phyloP scores from a whole-genome alignment of 2,113 vertebrate genomes.

The Paramormyrops kingsleyae region DNA sequence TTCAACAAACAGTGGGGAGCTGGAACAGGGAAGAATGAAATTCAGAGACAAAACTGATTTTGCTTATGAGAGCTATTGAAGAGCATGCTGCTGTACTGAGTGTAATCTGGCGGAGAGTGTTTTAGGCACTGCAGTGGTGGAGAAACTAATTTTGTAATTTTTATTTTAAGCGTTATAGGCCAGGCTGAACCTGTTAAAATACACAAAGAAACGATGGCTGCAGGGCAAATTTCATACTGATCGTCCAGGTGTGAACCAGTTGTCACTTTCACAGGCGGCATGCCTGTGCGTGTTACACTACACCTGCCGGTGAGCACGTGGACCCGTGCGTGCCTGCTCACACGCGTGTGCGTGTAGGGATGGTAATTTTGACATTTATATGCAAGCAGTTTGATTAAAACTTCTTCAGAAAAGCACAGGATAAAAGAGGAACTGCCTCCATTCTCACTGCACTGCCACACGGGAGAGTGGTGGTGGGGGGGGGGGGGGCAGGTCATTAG shows the following conservation, averaged over 20 bases:
- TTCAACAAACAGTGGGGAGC: neutral
- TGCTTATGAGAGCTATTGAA: neutral
- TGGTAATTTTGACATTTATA: conserved; percentile 2
- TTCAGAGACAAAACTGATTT: neutral
- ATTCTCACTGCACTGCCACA: neutral
- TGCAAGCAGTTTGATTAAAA: neutral
- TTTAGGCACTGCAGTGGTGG: neutral
- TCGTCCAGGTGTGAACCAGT: neutral
- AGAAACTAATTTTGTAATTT: neutral
- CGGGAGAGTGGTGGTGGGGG: too few species aligned
- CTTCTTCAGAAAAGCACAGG: neutral
- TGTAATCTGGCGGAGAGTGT: neutral
- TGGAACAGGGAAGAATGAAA: neutral
- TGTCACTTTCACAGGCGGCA: neutral
- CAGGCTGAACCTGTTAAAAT: neutral
- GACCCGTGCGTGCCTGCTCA: neutral
- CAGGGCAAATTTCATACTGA: neutral
- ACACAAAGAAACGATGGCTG: neutral
- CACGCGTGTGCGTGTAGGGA: neutral
- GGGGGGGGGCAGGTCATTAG: neutral
- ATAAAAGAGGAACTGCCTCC: neutral
- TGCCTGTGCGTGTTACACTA: neutral
- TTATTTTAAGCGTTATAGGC: neutral
- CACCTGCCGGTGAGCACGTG: neutral
- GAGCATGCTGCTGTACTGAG: neutral